Evolutionary conservation across 2,113 vertebrate species (phyloP).

Genomic region (Microtus pennsylvanicus): DNA sequence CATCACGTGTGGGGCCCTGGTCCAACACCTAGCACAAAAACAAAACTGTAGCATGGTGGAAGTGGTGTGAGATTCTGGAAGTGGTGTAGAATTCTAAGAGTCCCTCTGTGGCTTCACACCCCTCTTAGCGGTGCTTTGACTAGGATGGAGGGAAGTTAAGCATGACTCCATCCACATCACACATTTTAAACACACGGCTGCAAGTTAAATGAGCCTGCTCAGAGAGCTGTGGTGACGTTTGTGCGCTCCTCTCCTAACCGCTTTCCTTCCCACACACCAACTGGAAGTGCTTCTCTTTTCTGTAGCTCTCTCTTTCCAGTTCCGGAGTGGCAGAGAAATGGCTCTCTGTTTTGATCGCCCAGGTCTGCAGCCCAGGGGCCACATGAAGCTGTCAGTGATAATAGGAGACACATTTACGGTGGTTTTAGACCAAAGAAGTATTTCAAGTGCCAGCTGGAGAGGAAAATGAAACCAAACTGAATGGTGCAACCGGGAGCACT

Average conservation of each 20-base stretch:
- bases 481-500: accelerated
- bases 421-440: conserved; percentile 13
- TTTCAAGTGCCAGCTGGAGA: conserved; percentile 2
- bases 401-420: not conserved
- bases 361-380: not conserved
- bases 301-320: not conserved
- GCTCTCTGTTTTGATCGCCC: not conserved
- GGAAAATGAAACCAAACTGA: conserved; percentile 47
- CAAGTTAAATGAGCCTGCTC: not conserved
- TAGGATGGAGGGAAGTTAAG: conserved; percentile 14
- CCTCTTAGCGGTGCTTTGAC: not conserved
- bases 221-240: not conserved
- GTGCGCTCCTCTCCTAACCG: not conserved
- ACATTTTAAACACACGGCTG: conserved; percentile 20
- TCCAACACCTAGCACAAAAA: not conserved
- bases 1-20: not conserved
- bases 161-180: not conserved
- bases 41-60: not conserved
- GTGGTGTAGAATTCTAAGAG: not conserved
- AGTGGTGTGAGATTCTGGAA: not conserved
- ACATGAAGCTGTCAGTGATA: not conserved
- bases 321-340: not conserved
- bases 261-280: conserved; percentile 6
- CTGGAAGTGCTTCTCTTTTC: conserved; percentile 15
- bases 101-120: not conserved